phyloP scores from a whole-genome alignment of 1,140 invertebrate species.

The Drosophila athabasca region DNA sequence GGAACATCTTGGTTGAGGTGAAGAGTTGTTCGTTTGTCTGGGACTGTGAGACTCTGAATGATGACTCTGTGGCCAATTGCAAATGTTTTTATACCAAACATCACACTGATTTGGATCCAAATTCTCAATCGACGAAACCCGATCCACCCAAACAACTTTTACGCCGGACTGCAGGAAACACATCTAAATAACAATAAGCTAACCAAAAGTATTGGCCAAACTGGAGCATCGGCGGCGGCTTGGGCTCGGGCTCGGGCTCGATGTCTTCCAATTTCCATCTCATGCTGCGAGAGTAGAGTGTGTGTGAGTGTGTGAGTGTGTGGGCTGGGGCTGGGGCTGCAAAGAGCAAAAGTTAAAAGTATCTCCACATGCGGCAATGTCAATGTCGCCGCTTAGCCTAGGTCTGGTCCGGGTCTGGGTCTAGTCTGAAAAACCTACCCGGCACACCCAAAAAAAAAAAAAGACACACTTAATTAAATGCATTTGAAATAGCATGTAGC shows the following conservation, averaged over 20 bases:
- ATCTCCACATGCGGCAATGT: conserved; percentile 58
- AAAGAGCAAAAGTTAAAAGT: conserved; percentile 47
- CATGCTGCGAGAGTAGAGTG: conserved; percentile 39
- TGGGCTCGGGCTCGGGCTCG: neutral
- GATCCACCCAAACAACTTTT: conserved; percentile 49
- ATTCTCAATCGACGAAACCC: conserved; percentile 51
- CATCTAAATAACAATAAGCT: conserved; percentile 75
- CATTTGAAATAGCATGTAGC: conserved; percentile 41
- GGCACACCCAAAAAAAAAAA: conserved; percentile 63
- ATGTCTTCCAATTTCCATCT: conserved; percentile 29
- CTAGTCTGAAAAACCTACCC: conserved; percentile 23
- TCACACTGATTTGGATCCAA: conserved; percentile 13
- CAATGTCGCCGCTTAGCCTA: conserved; percentile 41
- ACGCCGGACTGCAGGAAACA: conserved; percentile 63
- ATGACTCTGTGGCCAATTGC: conserved; percentile 42
- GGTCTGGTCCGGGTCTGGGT: conserved; percentile 18
- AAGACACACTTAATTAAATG: conserved; percentile 64
- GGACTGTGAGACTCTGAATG: conserved; percentile 53
- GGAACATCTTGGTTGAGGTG: conserved; percentile 67
- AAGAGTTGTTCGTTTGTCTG: conserved; percentile 35
- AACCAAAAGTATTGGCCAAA: conserved; percentile 49
- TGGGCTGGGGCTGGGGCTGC: conserved; percentile 28
- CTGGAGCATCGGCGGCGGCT: conserved; percentile 40
- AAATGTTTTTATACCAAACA: conserved; percentile 64
- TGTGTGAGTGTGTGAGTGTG: conserved; percentile 1